phyloP scores from a whole-genome alignment of 2,888 invertebrate genomes.

The Perizoma affinitatum region DNA sequence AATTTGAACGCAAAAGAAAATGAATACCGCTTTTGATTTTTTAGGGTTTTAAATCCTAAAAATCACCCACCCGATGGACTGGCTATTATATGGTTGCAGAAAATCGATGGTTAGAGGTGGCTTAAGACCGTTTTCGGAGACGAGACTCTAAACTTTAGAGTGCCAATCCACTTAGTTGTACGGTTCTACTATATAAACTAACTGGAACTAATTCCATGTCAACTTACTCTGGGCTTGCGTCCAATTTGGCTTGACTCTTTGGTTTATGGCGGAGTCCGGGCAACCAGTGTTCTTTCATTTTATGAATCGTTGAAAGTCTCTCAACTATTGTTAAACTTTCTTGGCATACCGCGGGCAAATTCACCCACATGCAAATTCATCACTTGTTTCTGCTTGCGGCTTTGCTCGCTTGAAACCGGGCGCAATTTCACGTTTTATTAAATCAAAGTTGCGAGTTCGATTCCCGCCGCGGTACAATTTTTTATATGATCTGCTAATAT shows the following conservation, averaged over 20 bases:
- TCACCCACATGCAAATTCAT: slow-evolving; percentile 1
- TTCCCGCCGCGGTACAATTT: no score
- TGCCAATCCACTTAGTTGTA: slow-evolving; percentile 3
- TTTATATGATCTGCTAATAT: no score
- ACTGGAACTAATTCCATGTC: slow-evolving; percentile 12
- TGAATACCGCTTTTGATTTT: not conserved
- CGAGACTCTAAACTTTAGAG: not conserved
- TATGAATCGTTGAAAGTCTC: slow-evolving; percentile 12
- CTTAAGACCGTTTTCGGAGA: no score
- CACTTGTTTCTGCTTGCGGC: not conserved
- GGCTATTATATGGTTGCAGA: no score
- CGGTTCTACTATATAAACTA: slow-evolving; percentile 1
- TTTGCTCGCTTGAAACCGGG: not conserved
- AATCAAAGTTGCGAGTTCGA: no score
- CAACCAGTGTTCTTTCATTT: slow-evolving; percentile 10
- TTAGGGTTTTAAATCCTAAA: no score
- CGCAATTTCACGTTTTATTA: no score
- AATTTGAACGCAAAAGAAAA: not conserved
- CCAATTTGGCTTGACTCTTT: slow-evolving; percentile 22
- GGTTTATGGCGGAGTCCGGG: slow-evolving; percentile 8
- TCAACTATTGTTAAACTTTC: slow-evolving; percentile 15
- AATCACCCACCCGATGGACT: no score
- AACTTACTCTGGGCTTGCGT: slow-evolving; percentile 17
- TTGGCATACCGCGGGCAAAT: slow-evolving; percentile 20
- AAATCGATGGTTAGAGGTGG: no score